Conservation (phyloP, 1,140 invertebrate species). For the Drosophila lowei region DNA sequence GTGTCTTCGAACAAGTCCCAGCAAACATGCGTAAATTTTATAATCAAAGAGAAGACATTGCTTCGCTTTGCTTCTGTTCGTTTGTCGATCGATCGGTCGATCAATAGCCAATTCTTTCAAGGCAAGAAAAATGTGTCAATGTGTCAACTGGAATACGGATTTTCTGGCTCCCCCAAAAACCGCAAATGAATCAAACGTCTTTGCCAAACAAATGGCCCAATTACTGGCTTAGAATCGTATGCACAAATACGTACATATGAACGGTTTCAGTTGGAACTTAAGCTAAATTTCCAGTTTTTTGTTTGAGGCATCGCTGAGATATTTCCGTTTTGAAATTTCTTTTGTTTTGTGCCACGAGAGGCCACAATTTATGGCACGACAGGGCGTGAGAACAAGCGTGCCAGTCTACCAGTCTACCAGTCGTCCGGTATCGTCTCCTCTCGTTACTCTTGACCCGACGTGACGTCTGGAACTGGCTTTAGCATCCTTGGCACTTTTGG, state of each 20-base stretch:
- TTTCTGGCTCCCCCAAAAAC: conserved; percentile 23
- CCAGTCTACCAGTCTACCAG: conserved; percentile 20
- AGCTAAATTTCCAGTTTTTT: conserved; percentile 31
- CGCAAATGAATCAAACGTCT: conserved; percentile 60
- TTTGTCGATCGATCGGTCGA: conserved; percentile 52
- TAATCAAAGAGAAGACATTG: conserved; percentile 64
- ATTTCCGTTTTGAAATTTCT: conserved; percentile 58
- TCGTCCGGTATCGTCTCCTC: not conserved
- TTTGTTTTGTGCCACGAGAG: conserved; percentile 18
- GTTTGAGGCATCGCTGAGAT: conserved; percentile 17
- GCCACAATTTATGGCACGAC: conserved; percentile 38
- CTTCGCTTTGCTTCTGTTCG: conserved; percentile 40
- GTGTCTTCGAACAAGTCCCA: conserved; percentile 30
- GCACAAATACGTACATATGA: not conserved
- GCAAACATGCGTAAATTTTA: conserved; percentile 80
- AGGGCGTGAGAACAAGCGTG: conserved; percentile 62
- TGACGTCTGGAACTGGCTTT: conserved; percentile 12
- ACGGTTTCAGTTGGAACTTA: not conserved
- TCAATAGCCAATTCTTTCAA: conserved; percentile 46
- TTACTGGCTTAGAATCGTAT: conserved; percentile 24
- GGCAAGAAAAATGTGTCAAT: conserved; percentile 76
- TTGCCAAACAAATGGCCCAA: conserved; percentile 47
- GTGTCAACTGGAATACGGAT: conserved; percentile 64
- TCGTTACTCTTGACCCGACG: conserved; percentile 9
- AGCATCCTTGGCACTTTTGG: conserved; percentile 61